Evolutionary conservation across 1,140 invertebrate genomes (phyloP), one percentile per base, ranked within the genome.

Genomic region (Magallana ariakensis): DNA sequence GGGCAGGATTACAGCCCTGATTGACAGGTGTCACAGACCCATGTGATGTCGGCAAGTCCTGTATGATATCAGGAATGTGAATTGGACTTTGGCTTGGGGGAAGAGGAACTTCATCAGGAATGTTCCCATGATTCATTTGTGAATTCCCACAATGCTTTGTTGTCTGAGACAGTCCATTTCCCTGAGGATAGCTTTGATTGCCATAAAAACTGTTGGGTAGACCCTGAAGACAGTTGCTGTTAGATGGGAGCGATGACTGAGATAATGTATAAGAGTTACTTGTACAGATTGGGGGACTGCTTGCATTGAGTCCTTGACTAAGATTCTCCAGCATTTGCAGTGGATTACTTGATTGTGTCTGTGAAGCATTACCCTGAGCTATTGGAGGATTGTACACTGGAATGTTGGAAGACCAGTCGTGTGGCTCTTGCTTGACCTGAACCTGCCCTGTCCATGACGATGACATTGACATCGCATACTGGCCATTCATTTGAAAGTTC

Each of bases 271-370:
- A 56, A 55, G 53, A 26, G 46, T 82, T 54, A 54, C 54, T n/a
- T 11, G 54, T 55, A 22, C 46, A 54, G 19, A 54, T 82, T 19
- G 46, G 46, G 54, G 80, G 19, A n/a, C 53, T 53, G 16, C 15
- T 19, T 13, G 19, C 33, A 84, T 84, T 57, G 53, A 84, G 13
- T 60, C 82, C 82, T 26, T 84, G 82, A 84, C 82, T 84, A 16
- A 84, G 82, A 60, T 84, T 84, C 16, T 84, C 53, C 53, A 84
- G 56, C 22, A 56, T 54, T 58, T 84, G 82, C 56, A 84, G 19
- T 84, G 82, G 82, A 84, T 33, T 84, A 33, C n/a, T 84, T 33
- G 53, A 54, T 60, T 84, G 82, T 33, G 53, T 56, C 55, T 57
- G 54, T n/a, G 46, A n/a, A 54, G 33, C 46, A 56, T 82, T 82